These are phyloP conservation scores for Sorex fumeus DNA, from an alignment of 2,113 vertebrate species.

Conservation along the genomic window DNA sequence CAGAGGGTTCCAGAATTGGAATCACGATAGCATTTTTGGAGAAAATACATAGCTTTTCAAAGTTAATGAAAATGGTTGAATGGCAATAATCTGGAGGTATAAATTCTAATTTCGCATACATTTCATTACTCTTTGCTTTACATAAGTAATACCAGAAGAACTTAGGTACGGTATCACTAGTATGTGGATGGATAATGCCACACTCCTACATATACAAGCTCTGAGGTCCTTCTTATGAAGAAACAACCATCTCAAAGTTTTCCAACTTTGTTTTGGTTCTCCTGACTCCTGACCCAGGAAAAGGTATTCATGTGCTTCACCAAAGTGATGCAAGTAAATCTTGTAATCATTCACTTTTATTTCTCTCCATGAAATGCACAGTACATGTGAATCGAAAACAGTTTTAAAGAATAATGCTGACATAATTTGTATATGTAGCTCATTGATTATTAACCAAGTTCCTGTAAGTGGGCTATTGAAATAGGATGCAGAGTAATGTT, in stretches of 20 bases:
- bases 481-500: conserved; percentile 30
- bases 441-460: conserved; percentile 32
- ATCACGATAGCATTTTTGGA: neutral
- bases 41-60: conserved; percentile 1
- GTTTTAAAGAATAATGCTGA: conserved; percentile 41
- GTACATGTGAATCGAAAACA: conserved; percentile 46
- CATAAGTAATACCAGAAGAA: neutral
- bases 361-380: conserved; percentile 40
- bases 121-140: conserved; percentile 27
- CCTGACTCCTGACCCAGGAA: neutral
- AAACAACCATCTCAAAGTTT: neutral
- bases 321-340: neutral
- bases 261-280: neutral
- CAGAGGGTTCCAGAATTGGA: conserved; percentile 8
- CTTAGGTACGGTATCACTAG: neutral
- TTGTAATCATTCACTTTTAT: conserved; percentile 55
- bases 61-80: conserved; percentile 33
- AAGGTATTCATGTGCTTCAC: conserved; percentile 20
- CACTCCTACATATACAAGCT: neutral
- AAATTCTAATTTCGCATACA: conserved; percentile 47
- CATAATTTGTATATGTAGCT: conserved; percentile 15
- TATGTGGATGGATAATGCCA: neutral
- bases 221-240: neutral
- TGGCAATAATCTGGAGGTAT: neutral
- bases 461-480: conserved; percentile 38